phyloP scores from a whole-genome alignment of 2,113 vertebrate genomes.

The Trachemys scripta region DNA sequence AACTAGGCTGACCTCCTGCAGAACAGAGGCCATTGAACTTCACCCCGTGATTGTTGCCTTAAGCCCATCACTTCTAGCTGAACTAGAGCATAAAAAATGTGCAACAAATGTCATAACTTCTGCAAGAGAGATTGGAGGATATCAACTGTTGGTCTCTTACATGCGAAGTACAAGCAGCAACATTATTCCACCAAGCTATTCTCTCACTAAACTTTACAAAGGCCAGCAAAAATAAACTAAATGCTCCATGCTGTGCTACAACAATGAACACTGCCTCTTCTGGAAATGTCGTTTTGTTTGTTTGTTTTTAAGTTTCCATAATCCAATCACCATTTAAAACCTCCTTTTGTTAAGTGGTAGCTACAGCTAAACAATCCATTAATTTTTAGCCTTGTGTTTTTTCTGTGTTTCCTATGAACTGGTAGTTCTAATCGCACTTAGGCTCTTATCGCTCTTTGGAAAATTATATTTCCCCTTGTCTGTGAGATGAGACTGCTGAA shows the following conservation, averaged over 20 bases:
- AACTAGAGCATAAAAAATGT: not conserved
- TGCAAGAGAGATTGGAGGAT: not conserved
- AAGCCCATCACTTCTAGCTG: not conserved
- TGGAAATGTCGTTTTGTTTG: not conserved
- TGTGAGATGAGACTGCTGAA: not conserved
- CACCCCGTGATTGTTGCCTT: rapidly evolving
- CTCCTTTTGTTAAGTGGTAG: not conserved
- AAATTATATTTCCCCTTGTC: slow-evolving; percentile 32
- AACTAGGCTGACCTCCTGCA: not conserved
- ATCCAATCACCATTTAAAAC: not conserved
- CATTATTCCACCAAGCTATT: not conserved
- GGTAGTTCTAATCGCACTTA: not conserved
- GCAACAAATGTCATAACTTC: not conserved
- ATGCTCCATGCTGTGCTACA: not conserved
- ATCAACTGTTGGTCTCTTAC: rapidly evolving
- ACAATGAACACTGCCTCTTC: rapidly evolving
- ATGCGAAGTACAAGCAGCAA: not conserved
- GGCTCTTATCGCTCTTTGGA: not conserved
- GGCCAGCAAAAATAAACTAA: not conserved
- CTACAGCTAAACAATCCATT: not conserved
- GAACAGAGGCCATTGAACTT: not conserved
- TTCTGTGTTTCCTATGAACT: not conserved
- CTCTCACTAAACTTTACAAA: not conserved
- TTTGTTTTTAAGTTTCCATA: not conserved
- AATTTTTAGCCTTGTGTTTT: not conserved